Evolutionary conservation across 2,797 vertebrate species (phyloP).

Genomic region (Spondyliosoma cantharus): DNA sequence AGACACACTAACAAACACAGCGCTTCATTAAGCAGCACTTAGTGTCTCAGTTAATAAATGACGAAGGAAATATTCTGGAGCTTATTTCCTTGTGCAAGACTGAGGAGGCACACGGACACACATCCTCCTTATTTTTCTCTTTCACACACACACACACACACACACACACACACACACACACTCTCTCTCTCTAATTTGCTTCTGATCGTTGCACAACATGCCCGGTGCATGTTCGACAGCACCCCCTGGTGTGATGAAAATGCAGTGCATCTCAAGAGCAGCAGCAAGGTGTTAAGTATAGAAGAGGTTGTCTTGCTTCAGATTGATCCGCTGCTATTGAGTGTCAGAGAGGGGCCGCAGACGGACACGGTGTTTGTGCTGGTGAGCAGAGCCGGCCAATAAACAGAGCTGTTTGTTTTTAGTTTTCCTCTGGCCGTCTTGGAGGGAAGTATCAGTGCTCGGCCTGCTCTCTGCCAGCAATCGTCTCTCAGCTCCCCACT

Average conservation of each 20-base stretch:
- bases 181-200: conserved; percentile 7
- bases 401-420: conserved; percentile 62
- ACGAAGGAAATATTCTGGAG: conserved; percentile 46
- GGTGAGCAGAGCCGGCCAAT: conserved; percentile 48
- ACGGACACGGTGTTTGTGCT: conserved; percentile 51
- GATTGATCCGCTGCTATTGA: conserved; percentile 45
- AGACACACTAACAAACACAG: conserved; percentile 57
- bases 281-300: conserved; percentile 4
- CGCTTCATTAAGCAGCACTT: conserved; percentile 68
- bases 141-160: not conserved
- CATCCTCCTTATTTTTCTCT: conserved; percentile 3
- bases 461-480: conserved; percentile 8
- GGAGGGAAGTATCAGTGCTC: conserved; percentile 24
- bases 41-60: conserved; percentile 73
- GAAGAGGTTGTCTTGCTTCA: conserved; percentile 16
- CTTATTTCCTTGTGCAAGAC: conserved; percentile 41
- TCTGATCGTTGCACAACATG: conserved; percentile 32
- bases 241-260: conserved; percentile 68
- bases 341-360: conserved; percentile 39
- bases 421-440: conserved; percentile 41
- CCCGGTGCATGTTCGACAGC: conserved; percentile 63
- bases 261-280: conserved; percentile 16
- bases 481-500: conserved; percentile 6
- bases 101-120: conserved; percentile 25
- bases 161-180: not conserved